Base-by-base conservation (phyloP, 2,113 vertebrate species). In the Rhinolophus sinicus region DNA sequence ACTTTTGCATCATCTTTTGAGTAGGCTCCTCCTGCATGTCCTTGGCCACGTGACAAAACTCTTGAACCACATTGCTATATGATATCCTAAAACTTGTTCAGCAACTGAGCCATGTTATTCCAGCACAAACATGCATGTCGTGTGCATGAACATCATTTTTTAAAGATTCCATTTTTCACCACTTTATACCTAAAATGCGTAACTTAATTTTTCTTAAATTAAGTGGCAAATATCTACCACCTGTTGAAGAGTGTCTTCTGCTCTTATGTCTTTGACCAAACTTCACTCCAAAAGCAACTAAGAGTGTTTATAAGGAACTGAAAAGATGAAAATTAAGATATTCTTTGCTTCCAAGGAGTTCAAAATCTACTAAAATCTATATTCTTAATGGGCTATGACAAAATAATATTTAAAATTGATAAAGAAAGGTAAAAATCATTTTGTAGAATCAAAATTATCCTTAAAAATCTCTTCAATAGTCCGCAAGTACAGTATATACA, bases 401-500 rank as follows among this genome's bases (percentile, higher is more conserved):
- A 26, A 73, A 80, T 50, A 52, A 16, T 38, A 72, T 15, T 90
- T 85, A 95, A 85, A 92, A 80, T 50, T 58, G 83, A 64, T 21
- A 92, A 72, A 47, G 88, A 67, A 78, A 65, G 21, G 38, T 67
- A 56, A 83, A 86, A 82, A 38, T 73, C 18, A 92, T 38, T 96
- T 85, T 91, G 54, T 19, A 78, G 13, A 83, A n/a, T 62, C 30
- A 85, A 94, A 97, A 95, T 28, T 89, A 78, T 72, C 13, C 69
- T 76, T 84, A 35, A 85, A 92, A 90, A 65, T 84, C 30, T 67
- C 58, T 92, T 64, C 38, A 73, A 60, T 40, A 88, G 13, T 15
- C 5, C 38, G 26, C 2, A 44, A 33, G 50, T 56, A 67, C 5
- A 67, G 35, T 38, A 38, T n/a, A 28, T 72, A n/a, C 4, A 89